These are phyloP conservation scores for Boloria euphrosyne DNA, from an alignment of 2,888 invertebrate species.

Conservation along the genomic window DNA sequence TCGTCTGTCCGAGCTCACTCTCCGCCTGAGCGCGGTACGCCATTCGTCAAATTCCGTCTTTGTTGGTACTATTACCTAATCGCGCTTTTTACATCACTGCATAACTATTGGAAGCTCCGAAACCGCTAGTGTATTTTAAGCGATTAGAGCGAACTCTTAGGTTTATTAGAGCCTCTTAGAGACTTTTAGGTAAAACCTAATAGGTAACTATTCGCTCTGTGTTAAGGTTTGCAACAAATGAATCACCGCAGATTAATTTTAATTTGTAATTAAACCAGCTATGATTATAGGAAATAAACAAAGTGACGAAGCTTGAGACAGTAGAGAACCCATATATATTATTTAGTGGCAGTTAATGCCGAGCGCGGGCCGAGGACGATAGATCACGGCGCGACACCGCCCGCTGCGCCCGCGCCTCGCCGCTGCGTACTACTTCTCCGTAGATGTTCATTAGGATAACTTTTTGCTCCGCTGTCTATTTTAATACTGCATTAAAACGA, in stretches of 20 bases:
- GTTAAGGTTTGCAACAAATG: background rate
- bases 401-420: slow-evolving; percentile 29
- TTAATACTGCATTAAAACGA: slow-evolving; percentile 24
- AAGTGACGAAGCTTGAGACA: slow-evolving; percentile 12
- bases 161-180: no score
- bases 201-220: no score
- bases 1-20: slow-evolving; percentile 7
- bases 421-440: slow-evolving; percentile 13
- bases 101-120: slow-evolving; percentile 1
- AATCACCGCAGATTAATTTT: background rate
- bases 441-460: slow-evolving; percentile 28
- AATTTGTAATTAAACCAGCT: background rate
- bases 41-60: slow-evolving; percentile 20
- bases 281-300: background rate
- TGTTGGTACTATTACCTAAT: slow-evolving; percentile 21
- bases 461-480: slow-evolving; percentile 27
- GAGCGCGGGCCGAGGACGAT: slow-evolving; percentile 2
- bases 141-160: background rate
- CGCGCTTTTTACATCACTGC: slow-evolving; percentile 13
- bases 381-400: slow-evolving; percentile 20
- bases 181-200: background rate
- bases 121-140: background rate
- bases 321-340: slow-evolving; percentile 11
- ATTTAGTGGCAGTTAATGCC: slow-evolving; percentile 23
- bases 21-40: background rate